Percentiles rank a stretch among this genome's conserved stretches.
Conservation (phyloP, 2,113 vertebrate species). For the Chaetodon auriga region DNA sequence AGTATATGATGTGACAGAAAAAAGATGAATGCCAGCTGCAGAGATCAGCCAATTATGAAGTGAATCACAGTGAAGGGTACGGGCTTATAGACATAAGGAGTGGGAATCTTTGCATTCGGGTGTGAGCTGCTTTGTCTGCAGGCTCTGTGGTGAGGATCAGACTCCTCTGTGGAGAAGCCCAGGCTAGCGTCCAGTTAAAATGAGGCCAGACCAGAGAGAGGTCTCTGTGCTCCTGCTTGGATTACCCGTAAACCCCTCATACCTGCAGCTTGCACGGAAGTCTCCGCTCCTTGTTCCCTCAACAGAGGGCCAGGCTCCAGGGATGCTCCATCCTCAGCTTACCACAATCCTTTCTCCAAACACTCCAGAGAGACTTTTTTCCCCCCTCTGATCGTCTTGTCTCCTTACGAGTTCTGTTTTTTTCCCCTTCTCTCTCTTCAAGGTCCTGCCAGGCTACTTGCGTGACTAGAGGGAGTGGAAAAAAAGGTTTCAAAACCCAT, state of each 20-base stretch:
- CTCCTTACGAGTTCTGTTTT: conserved; percentile 71
- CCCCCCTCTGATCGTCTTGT: conserved; percentile 58
- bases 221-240: conserved; percentile 62
- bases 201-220: conserved; percentile 62
- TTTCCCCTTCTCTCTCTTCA: conserved; percentile 69
- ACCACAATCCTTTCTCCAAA: conserved; percentile 71
- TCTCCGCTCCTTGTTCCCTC: conserved; percentile 57
- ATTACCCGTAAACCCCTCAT: conserved; percentile 79
- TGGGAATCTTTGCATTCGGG: conserved; percentile 47
- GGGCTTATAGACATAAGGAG: conserved; percentile 35
- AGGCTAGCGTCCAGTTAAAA: conserved; percentile 67
- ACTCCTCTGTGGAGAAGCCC: conserved; percentile 53
- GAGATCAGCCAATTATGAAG: conserved; percentile 30
- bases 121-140: conserved; percentile 53
- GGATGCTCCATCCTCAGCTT: conserved; percentile 71
- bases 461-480: conserved; percentile 86
- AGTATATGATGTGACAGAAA: conserved; percentile 55
- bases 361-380: conserved; percentile 58
- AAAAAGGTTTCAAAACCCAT: conserved; percentile 84
- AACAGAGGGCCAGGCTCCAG: conserved; percentile 59
- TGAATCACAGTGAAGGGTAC: conserved; percentile 28
- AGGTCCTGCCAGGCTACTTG: conserved; percentile 86
- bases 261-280: conserved; percentile 77
- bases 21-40: conserved; percentile 60
- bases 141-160: conserved; percentile 57